phyloP scores from a whole-genome alignment of 2,113 vertebrate genomes.

The Pterocles orientalis region DNA sequence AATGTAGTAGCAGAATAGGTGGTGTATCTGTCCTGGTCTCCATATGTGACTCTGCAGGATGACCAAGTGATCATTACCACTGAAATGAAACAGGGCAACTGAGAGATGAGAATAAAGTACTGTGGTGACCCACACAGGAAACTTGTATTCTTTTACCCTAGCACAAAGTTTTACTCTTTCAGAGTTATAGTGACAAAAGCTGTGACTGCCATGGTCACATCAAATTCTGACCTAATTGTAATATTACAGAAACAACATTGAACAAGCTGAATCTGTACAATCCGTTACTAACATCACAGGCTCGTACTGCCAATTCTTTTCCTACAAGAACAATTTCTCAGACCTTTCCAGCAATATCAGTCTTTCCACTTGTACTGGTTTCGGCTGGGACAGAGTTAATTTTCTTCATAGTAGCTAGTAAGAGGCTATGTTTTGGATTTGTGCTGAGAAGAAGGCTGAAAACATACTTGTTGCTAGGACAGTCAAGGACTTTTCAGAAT shows the following conservation, averaged over 20 bases:
- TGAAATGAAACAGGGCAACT: not conserved
- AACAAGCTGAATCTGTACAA: not conserved
- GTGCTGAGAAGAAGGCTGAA: too few relatives aligned
- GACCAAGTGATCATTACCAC: not conserved
- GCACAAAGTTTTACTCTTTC: not conserved
- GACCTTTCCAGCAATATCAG: not conserved
- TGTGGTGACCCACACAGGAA: not conserved
- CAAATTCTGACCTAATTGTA: not conserved
- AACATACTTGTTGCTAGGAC: too few relatives aligned
- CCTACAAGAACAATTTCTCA: not conserved
- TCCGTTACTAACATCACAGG: not conserved
- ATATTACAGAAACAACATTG: not conserved
- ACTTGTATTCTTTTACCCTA: not conserved
- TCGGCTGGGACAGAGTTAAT: too few relatives aligned
- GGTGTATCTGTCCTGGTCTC: not conserved
- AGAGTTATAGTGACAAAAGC: not conserved
- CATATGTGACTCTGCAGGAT: not conserved
- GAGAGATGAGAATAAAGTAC: not conserved
- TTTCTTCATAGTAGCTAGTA: too few relatives aligned
- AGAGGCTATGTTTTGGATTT: too few relatives aligned
- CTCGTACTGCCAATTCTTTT: not conserved
- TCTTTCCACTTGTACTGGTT: not conserved
- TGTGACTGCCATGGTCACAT: not conserved
- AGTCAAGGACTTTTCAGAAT: too few relatives aligned
- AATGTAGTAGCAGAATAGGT: not conserved